Evolutionary conservation across 2,113 vertebrate species (phyloP).

Genomic region (Stegostoma tigrinum): DNA sequence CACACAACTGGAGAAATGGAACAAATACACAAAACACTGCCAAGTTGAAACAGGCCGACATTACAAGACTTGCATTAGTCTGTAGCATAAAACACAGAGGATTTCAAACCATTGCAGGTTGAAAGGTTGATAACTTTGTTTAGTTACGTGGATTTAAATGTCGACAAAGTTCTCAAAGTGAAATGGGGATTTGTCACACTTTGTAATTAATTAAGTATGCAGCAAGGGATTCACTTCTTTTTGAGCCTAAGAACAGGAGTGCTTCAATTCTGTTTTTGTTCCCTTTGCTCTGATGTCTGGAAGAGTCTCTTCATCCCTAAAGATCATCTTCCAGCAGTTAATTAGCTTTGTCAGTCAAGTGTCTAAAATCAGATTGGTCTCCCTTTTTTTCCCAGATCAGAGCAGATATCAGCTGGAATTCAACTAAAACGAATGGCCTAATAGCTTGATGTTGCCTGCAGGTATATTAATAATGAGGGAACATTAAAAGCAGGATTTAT

Average conservation of each 20-base stretch:
- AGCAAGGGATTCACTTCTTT: background rate
- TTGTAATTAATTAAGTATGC: slow-evolving; percentile 32
- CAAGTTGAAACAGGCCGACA: background rate
- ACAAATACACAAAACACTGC: background rate
- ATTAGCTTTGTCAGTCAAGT: slow-evolving; percentile 58
- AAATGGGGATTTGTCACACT: background rate
- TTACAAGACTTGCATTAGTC: too few relatives aligned
- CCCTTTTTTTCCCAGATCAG: slow-evolving; percentile 51
- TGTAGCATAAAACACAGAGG: background rate
- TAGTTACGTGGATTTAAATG: slow-evolving; percentile 6
- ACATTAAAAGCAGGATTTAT: slow-evolving; percentile 52
- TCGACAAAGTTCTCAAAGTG: background rate
- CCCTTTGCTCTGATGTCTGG: slow-evolving; percentile 24
- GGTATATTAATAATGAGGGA: slow-evolving; percentile 56
- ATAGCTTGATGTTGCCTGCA: slow-evolving; percentile 53
- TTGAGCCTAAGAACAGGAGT: slow-evolving; percentile 8
- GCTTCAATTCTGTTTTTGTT: slow-evolving; percentile 26
- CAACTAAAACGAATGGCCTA: slow-evolving; percentile 45
- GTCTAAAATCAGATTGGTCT: slow-evolving; percentile 51
- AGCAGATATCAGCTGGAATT: slow-evolving; percentile 18
- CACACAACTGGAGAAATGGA: background rate
- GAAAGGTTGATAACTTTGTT: slow-evolving; percentile 1
- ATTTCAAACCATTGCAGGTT: background rate
- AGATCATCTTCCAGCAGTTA: slow-evolving; percentile 49
- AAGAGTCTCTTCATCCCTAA: slow-evolving; percentile 22